Base-by-base conservation (phyloP, 2,888 invertebrate species). In the Tortricodes alternella region DNA sequence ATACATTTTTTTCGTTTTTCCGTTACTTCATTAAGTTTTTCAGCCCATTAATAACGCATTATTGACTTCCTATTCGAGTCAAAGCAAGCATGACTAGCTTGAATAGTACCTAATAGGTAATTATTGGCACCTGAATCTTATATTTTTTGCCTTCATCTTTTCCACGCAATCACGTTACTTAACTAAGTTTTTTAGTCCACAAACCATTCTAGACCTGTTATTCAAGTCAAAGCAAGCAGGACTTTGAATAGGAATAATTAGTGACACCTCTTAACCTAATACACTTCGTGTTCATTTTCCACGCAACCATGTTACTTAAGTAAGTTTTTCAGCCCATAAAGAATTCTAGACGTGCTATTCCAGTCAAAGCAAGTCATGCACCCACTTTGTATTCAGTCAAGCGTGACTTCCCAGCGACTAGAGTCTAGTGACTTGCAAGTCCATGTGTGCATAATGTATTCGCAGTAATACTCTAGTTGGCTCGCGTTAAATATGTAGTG, bases 371-470 rank as follows among this genome's bases (percentile, higher is more conserved):
- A 55, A 55, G 55, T 55, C 55, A 49, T 55, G 48, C 48, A 24
- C 46, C 52, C 55, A 48, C 55, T 55, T 55, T 48, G 55, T 55
- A 55, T 55, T 55, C 55, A 55, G 55, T 35, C 48, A 35, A 21
- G 34, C 18, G 24, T 35, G 41, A 29, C 41, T 48, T 32, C 24
- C 7, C 27, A 49, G 55, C 55, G 48, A 55, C 55, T 55, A 41
- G 55, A 55, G 27, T 55, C 41, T 35, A 55, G 55, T 55, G 48
- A 55, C 55, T 55, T 48, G 55, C 55, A 55, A 48, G 27, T 49
- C 55, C 48, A 48, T 43, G 55, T 41, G 55, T 55, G 55, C 55
- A 55, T 55, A 55, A 55, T 55, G 48, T 55, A 55, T 34, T 41
- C 39, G 19, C 55, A 34, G 55, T 55, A 55, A 55, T 55, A 48